Evolutionary conservation across 2,113 vertebrate species (phyloP).

Genomic region (Okapia johnstoni): DNA sequence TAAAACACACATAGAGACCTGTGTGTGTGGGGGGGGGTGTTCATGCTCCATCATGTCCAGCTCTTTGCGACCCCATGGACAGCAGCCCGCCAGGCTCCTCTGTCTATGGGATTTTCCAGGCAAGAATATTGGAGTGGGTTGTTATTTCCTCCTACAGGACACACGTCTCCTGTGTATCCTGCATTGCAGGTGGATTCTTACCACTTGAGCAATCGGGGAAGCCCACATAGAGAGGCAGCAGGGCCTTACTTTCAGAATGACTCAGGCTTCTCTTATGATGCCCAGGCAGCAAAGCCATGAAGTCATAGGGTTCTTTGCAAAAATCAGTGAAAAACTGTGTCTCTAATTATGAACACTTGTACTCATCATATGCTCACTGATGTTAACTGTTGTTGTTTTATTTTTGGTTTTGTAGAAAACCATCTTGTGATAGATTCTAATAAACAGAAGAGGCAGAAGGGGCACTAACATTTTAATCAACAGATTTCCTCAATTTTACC

Average conservation of each 20-base stretch:
- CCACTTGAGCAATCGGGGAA: background rate
- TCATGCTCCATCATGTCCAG: background rate
- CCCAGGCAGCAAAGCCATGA: background rate
- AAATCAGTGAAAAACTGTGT: background rate
- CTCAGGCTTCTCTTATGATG: background rate
- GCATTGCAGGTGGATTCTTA: background rate
- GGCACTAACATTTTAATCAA: background rate
- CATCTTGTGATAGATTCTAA: background rate
- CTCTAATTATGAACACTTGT: background rate
- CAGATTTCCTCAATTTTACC: background rate
- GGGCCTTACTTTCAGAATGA: background rate
- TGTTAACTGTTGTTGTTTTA: background rate
- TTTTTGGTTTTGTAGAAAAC: background rate
- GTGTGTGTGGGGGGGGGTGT: fast-evolving
- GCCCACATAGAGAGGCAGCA: background rate
- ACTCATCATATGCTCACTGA: background rate
- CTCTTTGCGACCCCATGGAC: background rate
- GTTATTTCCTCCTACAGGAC: background rate
- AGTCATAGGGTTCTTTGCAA: background rate
- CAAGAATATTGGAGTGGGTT: background rate
- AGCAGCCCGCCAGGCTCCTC: background rate
- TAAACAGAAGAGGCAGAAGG: background rate
- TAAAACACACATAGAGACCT: background rate
- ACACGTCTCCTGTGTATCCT: background rate
- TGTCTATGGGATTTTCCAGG: background rate